Conservation (phyloP, 1,140 invertebrate species). For the Venturia canescens region DNA sequence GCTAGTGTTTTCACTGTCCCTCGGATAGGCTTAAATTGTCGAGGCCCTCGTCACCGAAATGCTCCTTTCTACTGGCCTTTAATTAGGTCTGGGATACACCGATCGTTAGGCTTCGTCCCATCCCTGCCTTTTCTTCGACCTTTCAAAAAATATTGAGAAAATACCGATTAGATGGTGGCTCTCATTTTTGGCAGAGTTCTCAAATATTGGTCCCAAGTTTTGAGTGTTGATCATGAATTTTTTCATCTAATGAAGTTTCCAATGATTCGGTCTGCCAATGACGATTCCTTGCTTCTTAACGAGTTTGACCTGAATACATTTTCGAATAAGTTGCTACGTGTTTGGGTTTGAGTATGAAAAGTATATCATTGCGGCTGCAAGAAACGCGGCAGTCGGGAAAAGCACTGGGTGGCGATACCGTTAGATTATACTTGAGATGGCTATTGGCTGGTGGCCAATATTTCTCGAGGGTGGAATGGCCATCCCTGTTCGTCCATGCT, state of each 20-base stretch:
- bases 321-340: not conserved
- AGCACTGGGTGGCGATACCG: conserved; percentile 59
- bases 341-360: not conserved
- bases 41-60: conserved; percentile 65
- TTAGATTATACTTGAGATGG: conserved; percentile 68
- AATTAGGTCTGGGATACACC: conserved; percentile 66
- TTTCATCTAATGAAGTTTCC: too few relatives aligned
- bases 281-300: not conserved
- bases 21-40: conserved; percentile 70
- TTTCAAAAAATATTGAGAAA: conserved; percentile 10
- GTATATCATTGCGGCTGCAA: not conserved
- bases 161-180: too few relatives aligned
- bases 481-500: conserved; percentile 34
- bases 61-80: conserved; percentile 66
- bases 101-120: conserved; percentile 58
- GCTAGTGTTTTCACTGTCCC: conserved; percentile 45
- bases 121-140: conserved; percentile 19
- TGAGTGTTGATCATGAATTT: too few relatives aligned
- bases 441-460: conserved; percentile 65
- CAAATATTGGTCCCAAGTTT: not conserved
- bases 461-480: conserved; percentile 50
- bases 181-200: too few relatives aligned
- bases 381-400: not conserved
- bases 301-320: not conserved
- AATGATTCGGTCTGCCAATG: too few relatives aligned